Conservation (phyloP, 2,113 vertebrate genomes). For the Seriola dumerili region DNA sequence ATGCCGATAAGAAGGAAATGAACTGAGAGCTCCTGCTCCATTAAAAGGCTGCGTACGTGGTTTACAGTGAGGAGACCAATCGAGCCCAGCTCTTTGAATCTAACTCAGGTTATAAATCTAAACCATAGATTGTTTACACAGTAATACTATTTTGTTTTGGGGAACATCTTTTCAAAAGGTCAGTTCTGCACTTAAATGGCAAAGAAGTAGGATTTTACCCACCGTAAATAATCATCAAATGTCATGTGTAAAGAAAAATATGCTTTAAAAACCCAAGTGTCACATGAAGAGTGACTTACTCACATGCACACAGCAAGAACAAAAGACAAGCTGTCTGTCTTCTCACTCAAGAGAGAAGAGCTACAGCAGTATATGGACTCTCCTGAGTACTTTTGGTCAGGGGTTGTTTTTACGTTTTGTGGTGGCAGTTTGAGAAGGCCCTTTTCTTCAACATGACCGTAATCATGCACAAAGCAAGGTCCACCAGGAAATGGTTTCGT, state of each 20-base stretch:
- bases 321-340: conserved; percentile 32
- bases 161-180: too few species aligned
- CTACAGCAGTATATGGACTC: conserved; percentile 3
- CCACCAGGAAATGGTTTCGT: neutral
- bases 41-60: neutral
- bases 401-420: neutral
- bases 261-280: conserved; percentile 11
- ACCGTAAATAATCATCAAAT: conserved; percentile 37
- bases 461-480: neutral
- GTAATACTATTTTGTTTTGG: neutral
- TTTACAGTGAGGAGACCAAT: conserved; percentile 17
- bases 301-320: conserved; percentile 26
- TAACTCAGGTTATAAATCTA: conserved; percentile 6
- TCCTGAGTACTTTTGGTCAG: neutral
- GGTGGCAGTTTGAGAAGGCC: too few species aligned
- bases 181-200: too few species aligned
- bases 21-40: neutral
- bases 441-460: neutral
- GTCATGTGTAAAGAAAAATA: conserved; percentile 9
- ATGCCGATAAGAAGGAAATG: conserved; percentile 10
- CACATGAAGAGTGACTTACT: conserved; percentile 12
- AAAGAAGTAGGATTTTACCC: neutral
- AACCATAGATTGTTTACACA: conserved; percentile 16
- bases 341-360: neutral
- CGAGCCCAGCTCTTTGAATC: neutral